phyloP scores from a whole-genome alignment of 2,113 vertebrate species.

The Eurypyga helias region DNA sequence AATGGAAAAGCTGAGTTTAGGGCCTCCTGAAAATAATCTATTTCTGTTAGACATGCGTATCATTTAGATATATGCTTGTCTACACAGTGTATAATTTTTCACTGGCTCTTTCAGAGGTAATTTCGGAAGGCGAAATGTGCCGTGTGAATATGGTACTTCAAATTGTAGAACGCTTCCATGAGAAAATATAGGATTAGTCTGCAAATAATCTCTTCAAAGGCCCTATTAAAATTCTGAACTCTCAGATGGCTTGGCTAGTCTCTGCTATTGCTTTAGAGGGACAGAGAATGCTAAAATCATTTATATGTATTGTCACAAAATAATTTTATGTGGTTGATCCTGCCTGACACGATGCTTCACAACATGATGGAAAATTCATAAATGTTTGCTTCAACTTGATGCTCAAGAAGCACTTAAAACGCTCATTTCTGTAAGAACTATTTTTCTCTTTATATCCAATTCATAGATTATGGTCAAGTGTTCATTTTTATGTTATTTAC shows the following conservation, averaged over 20 bases:
- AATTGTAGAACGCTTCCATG: not conserved
- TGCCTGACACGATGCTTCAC: slow-evolving; percentile 22
- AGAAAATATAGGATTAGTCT: slow-evolving; percentile 47
- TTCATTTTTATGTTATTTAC: slow-evolving; percentile 55
- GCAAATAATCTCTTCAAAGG: slow-evolving; percentile 54
- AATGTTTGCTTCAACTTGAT: slow-evolving; percentile 40
- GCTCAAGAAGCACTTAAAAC: not conserved
- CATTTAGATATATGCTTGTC: not conserved
- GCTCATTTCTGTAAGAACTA: slow-evolving; percentile 20
- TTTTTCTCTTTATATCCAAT: slow-evolving; percentile 22
- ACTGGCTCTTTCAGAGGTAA: slow-evolving; percentile 27
- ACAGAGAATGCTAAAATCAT: slow-evolving; percentile 33
- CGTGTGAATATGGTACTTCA: slow-evolving; percentile 19
- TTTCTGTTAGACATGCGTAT: slow-evolving; percentile 23
- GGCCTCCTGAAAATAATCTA: slow-evolving; percentile 13
- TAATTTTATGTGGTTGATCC: slow-evolving; percentile 45
- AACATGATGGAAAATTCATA: slow-evolving; percentile 31
- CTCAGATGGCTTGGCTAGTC: slow-evolving; percentile 21
- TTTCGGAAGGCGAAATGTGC: slow-evolving; percentile 30
- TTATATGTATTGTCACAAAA: slow-evolving; percentile 48
- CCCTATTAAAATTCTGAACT: slow-evolving; percentile 23
- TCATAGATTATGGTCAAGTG: slow-evolving; percentile 36
- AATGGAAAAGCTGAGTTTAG: slow-evolving; percentile 29
- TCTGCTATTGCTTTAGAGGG: slow-evolving; percentile 23
- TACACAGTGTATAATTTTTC: not conserved